Evolutionary conservation across 2,113 vertebrate genomes (phyloP), one percentile per base, ranked within the genome.

Genomic region (Budorcas taxicolor): DNA sequence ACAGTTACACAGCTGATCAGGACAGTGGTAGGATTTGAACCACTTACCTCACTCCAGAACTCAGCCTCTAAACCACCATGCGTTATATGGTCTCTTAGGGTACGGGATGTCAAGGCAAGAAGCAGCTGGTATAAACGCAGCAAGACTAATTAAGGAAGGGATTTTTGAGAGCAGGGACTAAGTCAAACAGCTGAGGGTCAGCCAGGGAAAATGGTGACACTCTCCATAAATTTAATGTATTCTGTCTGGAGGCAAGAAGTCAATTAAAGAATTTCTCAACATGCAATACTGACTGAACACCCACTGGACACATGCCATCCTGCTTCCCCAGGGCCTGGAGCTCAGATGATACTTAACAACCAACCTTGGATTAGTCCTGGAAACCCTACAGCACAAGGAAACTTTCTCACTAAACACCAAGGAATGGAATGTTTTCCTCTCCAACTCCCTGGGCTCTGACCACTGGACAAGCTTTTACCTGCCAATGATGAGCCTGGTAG

Each of bases 241-340:
- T 94, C 93, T 96, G 27, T 94, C 92, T 78, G 33, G 80, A 96
- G 84, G 64, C 40, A 81, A 95, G 94, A 90, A 67, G 92, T 92
- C 84, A 95, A 87, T 96, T 74, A 94, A 95, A 43, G 31, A 14
- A 92, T 85, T 94, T 90, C 80, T 95, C 92, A 83, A 76, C 25
- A n/a, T 53, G 50, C 31, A 58, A 15, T 40, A 33, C 76, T 60
- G 40, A 85, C 55, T 14, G 13, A 27, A 76, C 52, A 33, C 23
- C 58, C 36, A 9, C 0, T 62, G 76, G 91, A 76, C 83, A 67
- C 12, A 13, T 8, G 50, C 55, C 60, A 52, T 45, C 78, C 55
- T 87, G 62, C 7, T 21, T 84, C 31, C n/a, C 43, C 6, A 36
- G 23, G 16, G 7, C 60, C 53, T 90, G 13, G 45, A 74, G 55